Evolutionary conservation across 2,113 vertebrate genomes (phyloP).

Genomic region (Malaclemys terrapin): DNA sequence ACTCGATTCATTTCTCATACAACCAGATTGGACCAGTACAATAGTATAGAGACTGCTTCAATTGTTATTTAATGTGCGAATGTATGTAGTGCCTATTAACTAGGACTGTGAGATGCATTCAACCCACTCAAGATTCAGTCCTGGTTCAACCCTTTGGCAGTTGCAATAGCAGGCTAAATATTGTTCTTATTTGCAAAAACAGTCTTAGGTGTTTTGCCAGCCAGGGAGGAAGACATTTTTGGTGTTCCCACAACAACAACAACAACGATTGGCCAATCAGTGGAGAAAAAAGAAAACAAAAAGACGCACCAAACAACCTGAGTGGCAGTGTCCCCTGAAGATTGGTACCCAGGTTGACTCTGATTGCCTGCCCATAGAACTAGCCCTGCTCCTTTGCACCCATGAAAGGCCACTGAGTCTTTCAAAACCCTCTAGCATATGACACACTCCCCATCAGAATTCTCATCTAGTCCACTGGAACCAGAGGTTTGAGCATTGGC

Average conservation of each 20-base stretch:
- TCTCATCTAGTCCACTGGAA: neutral
- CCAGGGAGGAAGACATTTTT: neutral
- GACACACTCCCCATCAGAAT: neutral
- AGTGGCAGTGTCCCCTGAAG: neutral
- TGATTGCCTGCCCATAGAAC: neutral
- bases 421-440: neutral
- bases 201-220: neutral
- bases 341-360: neutral
- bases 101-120: neutral
- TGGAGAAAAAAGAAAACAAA: neutral
- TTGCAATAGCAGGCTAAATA: slow-evolving; percentile 5
- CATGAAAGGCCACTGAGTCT: neutral
- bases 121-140: neutral
- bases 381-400: neutral
- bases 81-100: neutral
- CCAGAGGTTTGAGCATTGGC: no score
- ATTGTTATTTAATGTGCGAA: neutral
- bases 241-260: neutral
- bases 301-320: neutral
- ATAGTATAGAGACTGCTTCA: slow-evolving; percentile 8
- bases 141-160: neutral
- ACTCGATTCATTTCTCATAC: neutral
- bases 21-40: neutral
- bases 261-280: neutral
- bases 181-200: neutral